Evolutionary conservation across 2,888 invertebrate genomes (phyloP).

Genomic region (Drosophila flavopinicola): DNA sequence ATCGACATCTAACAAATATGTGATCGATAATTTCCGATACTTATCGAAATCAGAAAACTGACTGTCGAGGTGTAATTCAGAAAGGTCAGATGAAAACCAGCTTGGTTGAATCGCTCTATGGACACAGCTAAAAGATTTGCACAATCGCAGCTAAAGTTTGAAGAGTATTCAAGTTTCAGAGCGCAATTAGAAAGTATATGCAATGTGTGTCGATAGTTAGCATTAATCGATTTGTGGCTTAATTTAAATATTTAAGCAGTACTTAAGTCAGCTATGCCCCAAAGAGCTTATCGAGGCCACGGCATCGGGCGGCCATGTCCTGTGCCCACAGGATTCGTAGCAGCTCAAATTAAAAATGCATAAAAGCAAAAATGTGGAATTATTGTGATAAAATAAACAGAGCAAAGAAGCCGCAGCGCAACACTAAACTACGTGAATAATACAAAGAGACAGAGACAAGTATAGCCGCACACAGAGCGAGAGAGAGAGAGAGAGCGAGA

Average conservation of each 20-base stretch:
- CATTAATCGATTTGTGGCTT: background rate
- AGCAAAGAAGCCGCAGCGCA: constrained; percentile 63
- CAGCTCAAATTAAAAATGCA: constrained; percentile 78
- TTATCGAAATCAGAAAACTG: background rate
- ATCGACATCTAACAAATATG: too few relatives aligned
- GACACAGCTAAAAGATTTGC: too few relatives aligned
- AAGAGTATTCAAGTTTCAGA: too few relatives aligned
- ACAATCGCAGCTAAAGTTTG: too few relatives aligned
- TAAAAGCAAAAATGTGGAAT: constrained; percentile 78
- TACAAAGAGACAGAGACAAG: constrained; percentile 15
- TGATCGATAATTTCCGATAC: constrained; percentile 1
- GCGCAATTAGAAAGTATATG: too few relatives aligned
- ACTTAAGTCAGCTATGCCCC: background rate
- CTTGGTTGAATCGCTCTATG: too few relatives aligned
- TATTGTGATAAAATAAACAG: constrained; percentile 80
- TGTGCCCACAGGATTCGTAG: constrained; percentile 26
- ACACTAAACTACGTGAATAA: constrained; percentile 50
- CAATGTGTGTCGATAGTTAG: background rate
- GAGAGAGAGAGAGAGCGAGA: background rate
- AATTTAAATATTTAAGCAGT: constrained; percentile 2
- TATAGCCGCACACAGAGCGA: background rate
- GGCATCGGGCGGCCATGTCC: background rate
- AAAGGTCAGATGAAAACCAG: too few relatives aligned
- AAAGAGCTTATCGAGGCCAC: background rate
- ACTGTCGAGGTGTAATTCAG: too few relatives aligned